phyloP scores from a whole-genome alignment of 2,113 vertebrate species.

The Ovis canadensis region DNA sequence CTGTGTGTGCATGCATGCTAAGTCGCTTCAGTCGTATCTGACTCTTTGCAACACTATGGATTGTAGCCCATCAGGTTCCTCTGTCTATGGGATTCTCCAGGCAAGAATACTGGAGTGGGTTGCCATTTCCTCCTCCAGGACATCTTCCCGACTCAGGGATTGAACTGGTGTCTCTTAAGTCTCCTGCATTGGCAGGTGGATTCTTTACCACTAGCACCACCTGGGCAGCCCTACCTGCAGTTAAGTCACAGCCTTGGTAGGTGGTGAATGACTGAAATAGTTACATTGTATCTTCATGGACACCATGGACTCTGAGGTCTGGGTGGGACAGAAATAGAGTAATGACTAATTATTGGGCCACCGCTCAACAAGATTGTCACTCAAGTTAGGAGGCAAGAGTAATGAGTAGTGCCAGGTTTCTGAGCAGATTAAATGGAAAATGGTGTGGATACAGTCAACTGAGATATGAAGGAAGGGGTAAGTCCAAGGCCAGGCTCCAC shows the following conservation, averaged over 20 bases:
- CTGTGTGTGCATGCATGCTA: not conserved
- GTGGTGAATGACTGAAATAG: not conserved
- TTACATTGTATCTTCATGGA: not conserved
- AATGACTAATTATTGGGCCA: not conserved
- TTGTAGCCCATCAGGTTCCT: not conserved
- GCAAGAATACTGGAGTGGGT: not conserved
- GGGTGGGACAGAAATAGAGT: not conserved
- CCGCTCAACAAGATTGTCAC: not conserved
- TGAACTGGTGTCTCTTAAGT: not conserved
- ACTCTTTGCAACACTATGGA: not conserved
- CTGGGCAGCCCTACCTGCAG: not conserved
- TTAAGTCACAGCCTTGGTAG: not conserved
- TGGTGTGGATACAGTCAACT: not conserved
- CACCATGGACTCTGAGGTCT: not conserved
- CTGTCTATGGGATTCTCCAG: not conserved
- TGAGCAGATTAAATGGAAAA: not conserved
- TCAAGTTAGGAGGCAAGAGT: not conserved
- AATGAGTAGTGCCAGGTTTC: not conserved
- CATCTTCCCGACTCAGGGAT: not conserved
- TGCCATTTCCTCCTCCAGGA: not conserved
- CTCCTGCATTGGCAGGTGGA: not conserved
- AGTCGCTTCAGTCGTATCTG: not conserved
- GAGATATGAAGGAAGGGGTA: not conserved
- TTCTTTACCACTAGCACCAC: not conserved
- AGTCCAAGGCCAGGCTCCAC: not conserved